Evolutionary conservation across 2,797 vertebrate species (phyloP).

Genomic region (Neopelma chrysocephalum): DNA sequence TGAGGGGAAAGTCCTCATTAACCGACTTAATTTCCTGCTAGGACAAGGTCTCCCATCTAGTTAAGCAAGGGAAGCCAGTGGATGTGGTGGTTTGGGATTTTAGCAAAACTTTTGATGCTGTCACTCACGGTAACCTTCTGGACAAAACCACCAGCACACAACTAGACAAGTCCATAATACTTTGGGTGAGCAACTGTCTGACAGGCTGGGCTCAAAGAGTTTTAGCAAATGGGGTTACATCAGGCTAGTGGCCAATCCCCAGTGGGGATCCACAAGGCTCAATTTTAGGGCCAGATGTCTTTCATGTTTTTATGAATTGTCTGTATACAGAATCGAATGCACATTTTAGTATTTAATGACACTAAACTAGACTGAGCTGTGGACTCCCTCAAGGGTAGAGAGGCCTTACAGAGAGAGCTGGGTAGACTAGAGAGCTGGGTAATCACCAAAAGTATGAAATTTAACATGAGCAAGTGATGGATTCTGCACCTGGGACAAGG

Average conservation of each 20-base stretch:
- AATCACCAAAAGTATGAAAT: background rate
- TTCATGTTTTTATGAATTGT: background rate
- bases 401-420: background rate
- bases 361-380: background rate
- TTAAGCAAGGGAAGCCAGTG: background rate
- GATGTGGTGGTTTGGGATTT: background rate
- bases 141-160: background rate
- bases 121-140: background rate
- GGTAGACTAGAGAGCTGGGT: background rate
- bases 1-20: background rate
- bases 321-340: background rate
- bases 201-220: accelerated
- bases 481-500: background rate
- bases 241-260: background rate
- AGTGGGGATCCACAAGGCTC: background rate
- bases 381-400: accelerated
- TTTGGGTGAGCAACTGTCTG: background rate
- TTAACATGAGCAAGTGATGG: background rate
- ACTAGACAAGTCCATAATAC: background rate
- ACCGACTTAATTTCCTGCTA: background rate
- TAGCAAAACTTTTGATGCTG: background rate
- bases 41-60: background rate
- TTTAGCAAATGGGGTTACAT: background rate
- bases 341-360: background rate
- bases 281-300: background rate